Evolutionary conservation across 2,888 invertebrate species (phyloP), one percentile per base, ranked within the genome.

Genomic region (Polia nebulosa): DNA sequence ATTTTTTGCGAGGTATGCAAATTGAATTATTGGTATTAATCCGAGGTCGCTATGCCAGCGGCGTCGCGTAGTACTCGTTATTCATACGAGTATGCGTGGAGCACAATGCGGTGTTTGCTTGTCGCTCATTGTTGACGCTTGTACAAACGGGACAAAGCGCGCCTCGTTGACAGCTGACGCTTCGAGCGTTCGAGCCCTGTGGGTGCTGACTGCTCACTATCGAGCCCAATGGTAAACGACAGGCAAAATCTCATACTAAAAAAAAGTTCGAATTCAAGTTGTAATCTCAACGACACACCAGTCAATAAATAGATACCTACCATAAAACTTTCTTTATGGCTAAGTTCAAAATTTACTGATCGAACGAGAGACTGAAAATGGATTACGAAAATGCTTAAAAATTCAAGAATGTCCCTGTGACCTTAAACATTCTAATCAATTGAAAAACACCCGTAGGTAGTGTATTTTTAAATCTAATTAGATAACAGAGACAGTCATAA

Each of bases 81-180:
- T 95, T 94, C 94, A 95, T 94, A 41, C 39, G 39, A 41, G 39
- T 41, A 90, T 86, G 88, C 85, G 85, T 83, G 81, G 85, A 81
- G 84, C 84, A 93, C 94, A 95, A 94, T 92, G 85, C 88, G 77
- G 84, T 95, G 94, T 95, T 95, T 94, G 92, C 93, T 94, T 93
- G 94, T 94, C 92, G 90, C 87, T 91, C 90, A 89, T 93, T 93
- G 93, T 93, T 88, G 89, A 89, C 88, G 87, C 88, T 89, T 87
- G 88, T 87, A 90, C 89, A 89, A 90, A 88, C 89, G 87, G 88
- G 85, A 93, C 91, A 91, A 91, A 91, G 91, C 87, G 84, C 83
- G 80, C 82, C 86, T 76, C 83, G 89, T 87, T 91, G 93, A 92
- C 94, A 94, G 94, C 94, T 93, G 93, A 78, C 78, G 78, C 75